Base-by-base conservation (phyloP, 2,888 invertebrate genomes). In the Rotaria socialis region DNA sequence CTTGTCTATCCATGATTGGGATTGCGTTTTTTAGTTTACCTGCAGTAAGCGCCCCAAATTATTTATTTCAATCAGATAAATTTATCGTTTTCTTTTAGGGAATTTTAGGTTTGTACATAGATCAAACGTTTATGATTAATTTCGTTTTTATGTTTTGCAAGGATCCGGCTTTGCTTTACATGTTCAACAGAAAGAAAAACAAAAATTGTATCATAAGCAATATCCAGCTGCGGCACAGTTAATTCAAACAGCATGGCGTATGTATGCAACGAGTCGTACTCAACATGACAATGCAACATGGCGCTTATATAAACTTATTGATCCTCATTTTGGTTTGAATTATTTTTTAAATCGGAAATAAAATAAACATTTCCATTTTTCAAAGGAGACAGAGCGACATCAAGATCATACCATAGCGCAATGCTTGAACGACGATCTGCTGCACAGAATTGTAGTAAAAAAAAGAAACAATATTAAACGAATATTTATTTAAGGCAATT, bases 151-250 rank as follows among this genome's bases (percentile, higher is more conserved):
- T 67, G 2, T n/a, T 35, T 14, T 67, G n/a, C 11, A 43, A 55
- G 84, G 84, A 27, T 55, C 55, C 35, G 84, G 84, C 47, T 84
- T 84, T 56, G 84, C 84, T 47, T 19, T 84, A 84, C 52, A 84
- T 55, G 84, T 84, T 55, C 84, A 84, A 35, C 84, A 84, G 55
- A 84, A 84, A 84, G 55, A 55, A 27, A 41, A n/a, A 27, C 84
- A 84, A 84, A 84, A 84, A 84, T 8, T 55, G 35, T 84, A 55
- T 84, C 55, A 56, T 84, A 52, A 56, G 19, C 84, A 84, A 19
- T 55, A 55, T 55, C 84, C 84, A 35, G 56, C 84, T 41, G 55
- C 52, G 35, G 84, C 56, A 52, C 41, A 55, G 14, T 80, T 80
- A 27, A 84, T 84, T 35, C 50, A 84, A 84, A 41, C 84, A 35